Base-by-base conservation (phyloP, 2,888 invertebrate genomes). In the Nasonia oneida region DNA sequence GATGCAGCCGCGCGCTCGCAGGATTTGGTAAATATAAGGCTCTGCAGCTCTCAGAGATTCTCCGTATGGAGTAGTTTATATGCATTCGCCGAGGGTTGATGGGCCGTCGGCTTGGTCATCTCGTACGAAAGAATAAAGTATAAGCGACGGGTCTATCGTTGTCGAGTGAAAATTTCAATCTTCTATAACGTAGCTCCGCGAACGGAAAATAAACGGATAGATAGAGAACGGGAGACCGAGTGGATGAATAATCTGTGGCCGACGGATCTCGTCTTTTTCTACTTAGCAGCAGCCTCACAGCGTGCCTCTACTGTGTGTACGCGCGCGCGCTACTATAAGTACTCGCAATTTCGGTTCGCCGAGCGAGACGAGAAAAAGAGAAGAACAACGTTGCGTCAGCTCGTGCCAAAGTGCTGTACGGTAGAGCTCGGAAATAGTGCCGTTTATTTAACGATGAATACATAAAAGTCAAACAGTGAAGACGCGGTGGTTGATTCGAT, bases 201-300 rank as follows among this genome's bases (percentile, higher is more conserved):
- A 8, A 23, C 64, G 64, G 29, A 8, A 42, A 42, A 47, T 33
- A 82, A 75, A 61, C 29, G 14, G 64, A n/a, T 5, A 61, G 70
- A 47, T 29, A 42, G 10, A 12, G 37, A 67, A 29, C 1, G 37
- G 50, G 47, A 75, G 64, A 81, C 75, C 37, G 61, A 18, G 61
- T 37, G 50, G 37, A 6, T 33, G 15, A 80, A 57, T 39, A 80
- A 37, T 71, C 50, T 14, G 71, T 29, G 71, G 15, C 71, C 12
- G 83, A 42, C 76, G 42, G 23, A 33, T 77, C 71, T 57, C 71
- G 70, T 57, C 83, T 57, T 83, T 83, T 77, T 83, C 77, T 77
- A 83, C 77, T 82, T 77, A 76, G 67, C 70, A 76, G 67, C 70
- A 4, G 5, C 42, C 33, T 10, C 10, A n/a, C 18, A 12, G 14